phyloP scores from a whole-genome alignment of 2,797 vertebrate species.

The Sebastes hubbsi region DNA sequence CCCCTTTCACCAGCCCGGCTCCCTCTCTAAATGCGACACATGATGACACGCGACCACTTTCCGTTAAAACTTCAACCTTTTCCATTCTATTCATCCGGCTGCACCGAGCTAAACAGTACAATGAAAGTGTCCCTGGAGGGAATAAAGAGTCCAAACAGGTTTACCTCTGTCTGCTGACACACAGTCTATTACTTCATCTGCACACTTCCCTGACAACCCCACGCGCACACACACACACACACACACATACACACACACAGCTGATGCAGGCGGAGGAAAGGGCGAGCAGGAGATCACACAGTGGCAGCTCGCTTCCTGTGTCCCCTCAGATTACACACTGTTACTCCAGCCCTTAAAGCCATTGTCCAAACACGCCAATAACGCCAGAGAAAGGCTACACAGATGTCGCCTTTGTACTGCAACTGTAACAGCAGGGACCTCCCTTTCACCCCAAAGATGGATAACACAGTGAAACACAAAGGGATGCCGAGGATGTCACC shows the following conservation, averaged over 20 bases:
- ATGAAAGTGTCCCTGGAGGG: slow-evolving; percentile 43
- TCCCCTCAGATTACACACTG: slow-evolving; percentile 30
- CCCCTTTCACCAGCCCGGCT: slow-evolving; percentile 26
- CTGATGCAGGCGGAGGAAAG: slow-evolving; percentile 18
- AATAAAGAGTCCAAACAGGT: slow-evolving; percentile 51
- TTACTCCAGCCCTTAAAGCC: slow-evolving; percentile 8
- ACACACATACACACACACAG: neutral
- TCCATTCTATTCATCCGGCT: slow-evolving; percentile 29
- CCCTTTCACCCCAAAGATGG: slow-evolving; percentile 24
- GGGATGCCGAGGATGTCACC: neutral
- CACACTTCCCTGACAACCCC: neutral
- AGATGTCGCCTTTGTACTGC: slow-evolving; percentile 14
- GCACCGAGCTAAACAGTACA: slow-evolving; percentile 25
- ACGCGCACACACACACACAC: too few relatives aligned
- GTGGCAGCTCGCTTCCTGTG: slow-evolving; percentile 18
- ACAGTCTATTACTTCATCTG: slow-evolving; percentile 46
- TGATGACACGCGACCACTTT: slow-evolving; percentile 44
- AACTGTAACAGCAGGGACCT: slow-evolving; percentile 11
- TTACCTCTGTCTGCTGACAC: slow-evolving; percentile 54
- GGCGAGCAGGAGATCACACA: slow-evolving; percentile 29
- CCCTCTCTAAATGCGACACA: slow-evolving; percentile 44
- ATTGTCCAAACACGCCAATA: slow-evolving; percentile 25
- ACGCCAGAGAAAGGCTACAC: neutral
- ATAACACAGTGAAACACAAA: slow-evolving; percentile 16
- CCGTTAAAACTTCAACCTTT: slow-evolving; percentile 49